Conservation (phyloP, 1,140 invertebrate genomes). For the Drosophila pseudoobscura region DNA sequence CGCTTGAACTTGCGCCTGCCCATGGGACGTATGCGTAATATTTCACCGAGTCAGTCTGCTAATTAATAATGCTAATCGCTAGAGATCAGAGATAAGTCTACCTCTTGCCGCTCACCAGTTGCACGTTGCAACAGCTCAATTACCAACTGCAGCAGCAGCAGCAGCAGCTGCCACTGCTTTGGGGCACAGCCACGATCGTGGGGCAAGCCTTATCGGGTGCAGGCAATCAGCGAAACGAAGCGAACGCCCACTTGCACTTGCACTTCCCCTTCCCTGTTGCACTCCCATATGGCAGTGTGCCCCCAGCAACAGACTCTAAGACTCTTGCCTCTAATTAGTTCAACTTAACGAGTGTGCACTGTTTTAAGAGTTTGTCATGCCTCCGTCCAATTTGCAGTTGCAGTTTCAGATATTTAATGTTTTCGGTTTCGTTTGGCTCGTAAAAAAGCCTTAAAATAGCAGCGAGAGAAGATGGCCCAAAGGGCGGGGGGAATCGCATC, state of each 20-base stretch:
- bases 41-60: slow-evolving; percentile 42
- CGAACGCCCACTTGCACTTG: slow-evolving; percentile 6
- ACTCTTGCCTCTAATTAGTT: no score
- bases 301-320: no score
- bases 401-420: slow-evolving; percentile 32
- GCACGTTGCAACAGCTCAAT: slow-evolving; percentile 71
- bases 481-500: slow-evolving; percentile 16
- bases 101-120: slow-evolving; percentile 15
- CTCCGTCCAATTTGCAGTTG: slow-evolving; percentile 49
- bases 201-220: slow-evolving; percentile 56
- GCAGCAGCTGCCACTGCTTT: slow-evolving; percentile 11
- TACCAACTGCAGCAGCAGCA: slow-evolving; percentile 41
- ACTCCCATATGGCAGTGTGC: no score
- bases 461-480: slow-evolving; percentile 19
- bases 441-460: slow-evolving; percentile 71
- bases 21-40: slow-evolving; percentile 57
- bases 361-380: slow-evolving; percentile 39
- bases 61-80: slow-evolving; percentile 71
- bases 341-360: slow-evolving; percentile 22
- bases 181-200: slow-evolving; percentile 55
- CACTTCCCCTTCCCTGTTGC: not conserved
- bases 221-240: slow-evolving; percentile 40
- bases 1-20: slow-evolving; percentile 34
- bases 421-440: slow-evolving; percentile 44
- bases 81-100: slow-evolving; percentile 41